Conservation (phyloP, 2,113 vertebrate genomes). For the Pseudolaguvia tuberculata region DNA sequence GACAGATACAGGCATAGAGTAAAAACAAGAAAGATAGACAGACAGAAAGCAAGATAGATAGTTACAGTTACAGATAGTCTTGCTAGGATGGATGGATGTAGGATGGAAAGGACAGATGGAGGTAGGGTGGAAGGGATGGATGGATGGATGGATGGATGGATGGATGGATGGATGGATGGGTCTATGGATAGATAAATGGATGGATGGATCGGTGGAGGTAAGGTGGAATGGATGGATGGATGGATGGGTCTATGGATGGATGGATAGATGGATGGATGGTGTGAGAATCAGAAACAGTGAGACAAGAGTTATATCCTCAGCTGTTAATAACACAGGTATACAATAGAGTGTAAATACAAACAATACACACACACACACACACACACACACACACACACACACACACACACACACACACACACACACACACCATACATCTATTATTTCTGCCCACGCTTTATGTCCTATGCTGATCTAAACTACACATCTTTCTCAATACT, state of each 20-base stretch:
- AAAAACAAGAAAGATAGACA: too few species aligned
- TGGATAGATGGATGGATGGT: neutral
- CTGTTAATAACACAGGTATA: too few species aligned
- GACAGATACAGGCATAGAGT: neutral
- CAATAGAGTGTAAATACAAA: neutral
- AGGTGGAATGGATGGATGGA: too few species aligned
- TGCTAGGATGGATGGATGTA: neutral
- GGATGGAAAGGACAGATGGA: too few species aligned
- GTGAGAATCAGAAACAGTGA: too few species aligned
- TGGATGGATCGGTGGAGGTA: too few species aligned
- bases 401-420: conserved; percentile 4
- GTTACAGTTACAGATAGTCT: neutral
- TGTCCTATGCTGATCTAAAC: conserved; percentile 42
- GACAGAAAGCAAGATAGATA: neutral
- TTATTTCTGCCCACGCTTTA: conserved; percentile 49
- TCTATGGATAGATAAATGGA: too few species aligned
- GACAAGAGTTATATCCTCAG: too few species aligned
- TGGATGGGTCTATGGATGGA: too few species aligned
- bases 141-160: too few species aligned
- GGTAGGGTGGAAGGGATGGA: too few species aligned
- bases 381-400: conserved; percentile 29
- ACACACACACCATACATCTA: conserved; percentile 34
- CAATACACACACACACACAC: neutral
- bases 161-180: too few species aligned
- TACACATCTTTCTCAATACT: conserved; percentile 54